These are phyloP conservation scores for Cariama cristata DNA, from an alignment of 2,113 vertebrate genomes.

Conservation along the genomic window DNA sequence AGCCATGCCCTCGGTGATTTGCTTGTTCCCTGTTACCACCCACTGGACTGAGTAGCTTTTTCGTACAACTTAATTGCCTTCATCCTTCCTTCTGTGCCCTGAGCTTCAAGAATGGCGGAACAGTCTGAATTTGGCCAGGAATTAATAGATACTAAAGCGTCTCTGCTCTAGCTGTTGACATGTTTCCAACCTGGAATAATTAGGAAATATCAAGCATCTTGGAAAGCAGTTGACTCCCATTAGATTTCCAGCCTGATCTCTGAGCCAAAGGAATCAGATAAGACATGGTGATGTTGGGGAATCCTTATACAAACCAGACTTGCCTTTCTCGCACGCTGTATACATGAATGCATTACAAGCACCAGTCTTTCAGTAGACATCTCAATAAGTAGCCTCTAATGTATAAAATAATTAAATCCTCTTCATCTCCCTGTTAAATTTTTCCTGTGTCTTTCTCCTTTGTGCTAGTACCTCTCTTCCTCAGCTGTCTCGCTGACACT, in stretches of 20 bases:
- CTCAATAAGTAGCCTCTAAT: background rate
- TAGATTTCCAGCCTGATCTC: slow-evolving; percentile 24
- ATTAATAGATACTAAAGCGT: background rate
- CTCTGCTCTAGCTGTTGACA: background rate
- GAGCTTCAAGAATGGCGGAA: background rate
- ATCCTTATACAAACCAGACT: slow-evolving; percentile 20
- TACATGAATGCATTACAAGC: background rate
- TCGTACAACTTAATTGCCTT: background rate
- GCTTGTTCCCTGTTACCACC: background rate
- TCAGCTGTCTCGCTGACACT: background rate
- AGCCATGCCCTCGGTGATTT: fast-evolving
- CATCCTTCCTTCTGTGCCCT: background rate
- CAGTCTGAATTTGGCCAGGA: background rate
- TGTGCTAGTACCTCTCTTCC: background rate
- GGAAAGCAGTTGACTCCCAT: slow-evolving; percentile 23
- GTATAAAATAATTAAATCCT: slow-evolving; percentile 5
- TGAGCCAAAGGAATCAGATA: slow-evolving; percentile 20
- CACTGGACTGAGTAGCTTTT: fast-evolving
- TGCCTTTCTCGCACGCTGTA: background rate
- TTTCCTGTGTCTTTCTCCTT: background rate
- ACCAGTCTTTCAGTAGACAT: background rate
- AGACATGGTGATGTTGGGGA: background rate
- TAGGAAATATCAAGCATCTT: slow-evolving; percentile 19
- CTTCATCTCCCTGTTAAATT: background rate
- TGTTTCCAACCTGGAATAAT: slow-evolving; percentile 38